phyloP scores from a whole-genome alignment of 2,797 vertebrate genomes.

The Cirrhinus mrigala region DNA sequence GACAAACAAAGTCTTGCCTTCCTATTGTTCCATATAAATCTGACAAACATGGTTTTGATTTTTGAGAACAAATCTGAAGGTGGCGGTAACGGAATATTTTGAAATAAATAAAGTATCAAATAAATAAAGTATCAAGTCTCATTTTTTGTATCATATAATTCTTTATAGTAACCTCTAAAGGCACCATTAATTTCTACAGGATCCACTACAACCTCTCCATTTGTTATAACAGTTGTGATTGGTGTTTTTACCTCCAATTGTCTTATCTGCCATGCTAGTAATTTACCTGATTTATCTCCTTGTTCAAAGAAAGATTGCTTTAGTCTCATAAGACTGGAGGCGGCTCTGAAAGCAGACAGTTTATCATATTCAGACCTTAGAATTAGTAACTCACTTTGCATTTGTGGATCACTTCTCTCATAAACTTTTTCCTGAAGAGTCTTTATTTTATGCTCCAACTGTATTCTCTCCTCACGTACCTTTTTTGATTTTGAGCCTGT shows the following conservation, averaged over 20 bases:
- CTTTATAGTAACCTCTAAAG: neutral
- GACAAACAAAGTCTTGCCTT: neutral
- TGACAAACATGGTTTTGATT: neutral
- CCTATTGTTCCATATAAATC: neutral
- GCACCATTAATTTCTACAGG: neutral
- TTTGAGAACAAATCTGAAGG: neutral
- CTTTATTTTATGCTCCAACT: no score
- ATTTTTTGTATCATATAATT: neutral
- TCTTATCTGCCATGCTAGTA: neutral
- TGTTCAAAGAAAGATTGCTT: neutral
- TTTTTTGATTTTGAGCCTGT: no score
- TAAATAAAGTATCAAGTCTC: neutral
- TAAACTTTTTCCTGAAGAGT: neutral
- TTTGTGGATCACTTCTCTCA: neutral
- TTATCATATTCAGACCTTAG: no score
- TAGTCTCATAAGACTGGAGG: neutral
- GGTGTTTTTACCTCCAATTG: neutral
- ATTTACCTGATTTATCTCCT: neutral
- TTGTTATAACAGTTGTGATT: neutral
- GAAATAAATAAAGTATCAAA: neutral
- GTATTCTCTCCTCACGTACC: no score
- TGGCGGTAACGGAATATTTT: neutral
- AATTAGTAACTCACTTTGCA: no score
- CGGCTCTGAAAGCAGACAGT: no score
- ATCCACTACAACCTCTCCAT: neutral